Evolutionary conservation across 1,140 invertebrate genomes (phyloP), one percentile per base, ranked within the genome.

Genomic region (Apocrypta bakeri): DNA sequence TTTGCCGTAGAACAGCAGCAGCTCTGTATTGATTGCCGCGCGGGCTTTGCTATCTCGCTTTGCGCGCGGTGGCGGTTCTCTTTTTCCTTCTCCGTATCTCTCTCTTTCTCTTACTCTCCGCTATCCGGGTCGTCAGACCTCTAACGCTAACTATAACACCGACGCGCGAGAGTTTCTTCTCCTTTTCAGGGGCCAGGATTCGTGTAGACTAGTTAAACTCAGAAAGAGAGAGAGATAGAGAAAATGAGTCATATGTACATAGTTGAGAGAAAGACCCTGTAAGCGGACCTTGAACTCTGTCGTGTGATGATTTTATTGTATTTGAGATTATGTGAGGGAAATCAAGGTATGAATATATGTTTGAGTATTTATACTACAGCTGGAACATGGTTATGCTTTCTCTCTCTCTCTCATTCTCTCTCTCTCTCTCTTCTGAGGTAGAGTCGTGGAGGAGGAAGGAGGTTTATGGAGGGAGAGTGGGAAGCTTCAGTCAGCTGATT

Each of bases 331-430:
- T 21, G 17, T 21, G 4, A 21, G 8, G 27, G 37, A 21, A 8
- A 24, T 33, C 0, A 27, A 33, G 73, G 14, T 2, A 21, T 1
- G 48, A 3, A 56, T 2, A 56, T 17, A 56, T 3, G 87, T 87
- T 85, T 89, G 69, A 85, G 88, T 88, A 89, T 90, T 90, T 89
- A 90, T 90, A 90, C 87, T 89, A 89, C 89, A 90, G 88, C 87
- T 88, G 88, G 79, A 66, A 80, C 68, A 25, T 33, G 48, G 3
- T 25, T 25, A 9, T 25, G 12, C 68, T 68, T 24, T 68, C 7
- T 11, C 40, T 78, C 61, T 61, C 2, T n/a, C n/a, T n/a, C n/a
- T n/a, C n/a, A 21, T 14, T 68, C 66, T 68, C 66, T 68, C 66
- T 68, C 40, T 78, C 76, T 78, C 31, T 27, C 68, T 69, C 68